phyloP scores from a whole-genome alignment of 2,113 vertebrate species.

The Pelecanus crispus region DNA sequence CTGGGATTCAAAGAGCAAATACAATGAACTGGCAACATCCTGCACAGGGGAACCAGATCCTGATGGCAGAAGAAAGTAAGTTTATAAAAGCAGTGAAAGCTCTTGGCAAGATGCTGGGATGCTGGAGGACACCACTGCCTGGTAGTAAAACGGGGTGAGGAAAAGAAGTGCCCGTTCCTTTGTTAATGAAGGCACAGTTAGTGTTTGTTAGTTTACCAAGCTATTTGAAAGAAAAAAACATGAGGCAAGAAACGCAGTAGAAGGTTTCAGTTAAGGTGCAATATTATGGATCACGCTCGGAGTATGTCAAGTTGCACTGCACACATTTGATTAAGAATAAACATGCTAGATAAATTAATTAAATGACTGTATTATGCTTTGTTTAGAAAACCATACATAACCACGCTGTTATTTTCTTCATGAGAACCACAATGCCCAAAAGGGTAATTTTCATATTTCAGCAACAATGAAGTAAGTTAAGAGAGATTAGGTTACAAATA shows the following conservation, averaged over 20 bases:
- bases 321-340: background rate
- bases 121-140: background rate
- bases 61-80: background rate
- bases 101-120: background rate
- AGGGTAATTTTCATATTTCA: background rate
- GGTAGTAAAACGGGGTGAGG: background rate
- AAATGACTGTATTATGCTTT: background rate
- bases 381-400: background rate
- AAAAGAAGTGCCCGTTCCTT: background rate
- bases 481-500: background rate
- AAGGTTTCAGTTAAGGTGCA: background rate
- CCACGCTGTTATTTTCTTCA: background rate
- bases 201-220: background rate
- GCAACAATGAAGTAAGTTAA: background rate
- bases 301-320: rapidly evolving
- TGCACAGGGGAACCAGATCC: background rate
- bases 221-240: background rate
- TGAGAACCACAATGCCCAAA: background rate
- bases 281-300: background rate
- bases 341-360: background rate
- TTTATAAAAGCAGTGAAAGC: background rate
- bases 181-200: background rate
- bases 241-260: background rate
- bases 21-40: background rate
- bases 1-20: background rate